Evolutionary conservation across 2,888 invertebrate species (phyloP), one percentile per base, ranked within the genome.

Genomic region (Incurvaria masculella): DNA sequence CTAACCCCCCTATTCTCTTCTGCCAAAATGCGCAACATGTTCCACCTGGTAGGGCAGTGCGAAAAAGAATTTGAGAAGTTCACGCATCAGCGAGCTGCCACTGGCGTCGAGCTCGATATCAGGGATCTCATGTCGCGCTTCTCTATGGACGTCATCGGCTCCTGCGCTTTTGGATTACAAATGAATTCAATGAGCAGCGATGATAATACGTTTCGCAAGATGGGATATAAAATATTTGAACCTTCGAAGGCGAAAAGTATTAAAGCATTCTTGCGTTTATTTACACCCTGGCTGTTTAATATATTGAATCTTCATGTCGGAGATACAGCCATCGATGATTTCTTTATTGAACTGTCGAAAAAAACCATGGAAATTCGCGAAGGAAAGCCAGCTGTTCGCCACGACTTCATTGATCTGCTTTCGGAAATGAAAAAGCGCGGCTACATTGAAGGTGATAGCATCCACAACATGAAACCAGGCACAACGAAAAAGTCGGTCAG

Each of bases 11-110:
- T 72, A 0, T 75, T 72, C 53, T 63, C 73, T 1, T 62, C 68
- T 0, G 56, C 64, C 0, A 73, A 72, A 53, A 68, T 72, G 61
- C 72, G 64, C 50, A 68, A 61, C 16, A 74, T 73, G 73, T 74
- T 72, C 44, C 56, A 64, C 49, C 52, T 72, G 10, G 63, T 72
- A 5, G 59, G 62, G 44, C 60, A 62, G 6, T 65, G 66, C 45
- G 49, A 61, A 0, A 45, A 53, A 8, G 53, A 52, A 0, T 62
- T 69, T 2, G 69, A 72, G 39, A 55, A 52, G 0, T 50, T 66
- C 45, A 54, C 72, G 0, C 61, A 62, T 11, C 33, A n/a, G 33
- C 8, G 14, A 4, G 6, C 3, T 4, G 33, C 33, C 14, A 47
- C 62, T 5, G 59, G 55, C 44, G 68, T 69, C 39, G 62, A 56